Base-by-base conservation (phyloP, 2,888 invertebrate species). In the Sceliomorpha sp. region DNA sequence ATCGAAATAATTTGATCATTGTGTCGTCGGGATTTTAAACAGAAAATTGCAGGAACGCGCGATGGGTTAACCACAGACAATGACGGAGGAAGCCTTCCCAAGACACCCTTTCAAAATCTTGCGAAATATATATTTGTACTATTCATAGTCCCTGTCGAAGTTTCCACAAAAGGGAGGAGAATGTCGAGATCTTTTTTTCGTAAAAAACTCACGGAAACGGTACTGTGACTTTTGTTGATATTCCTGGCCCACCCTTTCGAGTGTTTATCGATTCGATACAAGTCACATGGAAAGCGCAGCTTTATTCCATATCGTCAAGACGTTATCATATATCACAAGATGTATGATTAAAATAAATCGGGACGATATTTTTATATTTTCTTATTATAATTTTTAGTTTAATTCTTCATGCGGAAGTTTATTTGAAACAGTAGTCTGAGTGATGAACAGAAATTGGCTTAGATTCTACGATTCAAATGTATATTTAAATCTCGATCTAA, bases 11-110 rank as follows among this genome's bases (percentile, higher is more conserved):
- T 80, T 78, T 71, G 55, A 40, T 70, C 68, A 77, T 78, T 75
- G 77, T 79, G 69, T 58, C 59, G 64, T 67, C 20, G 31, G 48
- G 45, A 63, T 74, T 77, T 80, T 75, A 70, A 64, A 79, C 77
- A 74, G 80, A 73, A 69, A 74, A 67, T 74, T 50, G 62, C 68
- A 69, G 72, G 58, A 75, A 77, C 74, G 74, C 51, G 68, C 72
- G 77, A 81, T 71, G 84, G 85, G 84, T 84, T 84, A 85, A 85
- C 86, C 86, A 80, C 86, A 84, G 75, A 87, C 84, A 86, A 86
- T 84, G 63, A 53, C n/a, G 4, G 39, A 26, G 59, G 70, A 73
- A 55, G 24, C 36, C 24, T 42, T 68, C 48, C 56, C n/a, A 50
- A 48, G 59, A 50, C 32, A 71, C 70, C 70, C 56, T 62, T 62